These are phyloP conservation scores for Parasteatoda lunata DNA, from an alignment of 2,888 invertebrate species.

Conservation along the genomic window DNA sequence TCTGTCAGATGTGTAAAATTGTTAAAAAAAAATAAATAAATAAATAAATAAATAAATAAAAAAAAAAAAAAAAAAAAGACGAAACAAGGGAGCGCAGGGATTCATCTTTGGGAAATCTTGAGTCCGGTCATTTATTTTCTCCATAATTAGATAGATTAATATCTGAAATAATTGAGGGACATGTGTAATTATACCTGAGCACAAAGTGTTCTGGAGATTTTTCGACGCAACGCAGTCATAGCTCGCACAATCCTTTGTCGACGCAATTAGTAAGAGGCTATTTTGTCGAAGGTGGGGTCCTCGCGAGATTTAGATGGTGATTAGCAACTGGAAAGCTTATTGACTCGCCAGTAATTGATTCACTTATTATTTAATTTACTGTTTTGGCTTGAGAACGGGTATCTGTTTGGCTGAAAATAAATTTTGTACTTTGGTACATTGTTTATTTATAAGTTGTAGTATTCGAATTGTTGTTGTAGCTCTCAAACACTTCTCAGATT, in stretches of 20 bases:
- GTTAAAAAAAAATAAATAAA: too few relatives aligned
- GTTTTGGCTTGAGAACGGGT: too few relatives aligned
- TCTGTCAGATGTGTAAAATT: too few relatives aligned
- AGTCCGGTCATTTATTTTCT: constrained; percentile 38
- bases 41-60: too few relatives aligned
- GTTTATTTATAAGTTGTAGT: too few relatives aligned
- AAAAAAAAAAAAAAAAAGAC: too few relatives aligned
- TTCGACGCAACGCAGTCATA: neutral
- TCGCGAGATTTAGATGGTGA: neutral
- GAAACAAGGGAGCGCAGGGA: too few relatives aligned
- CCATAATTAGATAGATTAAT: constrained; percentile 58
- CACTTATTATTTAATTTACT: neutral
- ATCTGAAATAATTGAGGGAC: constrained; percentile 55
- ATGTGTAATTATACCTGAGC: constrained; percentile 15
- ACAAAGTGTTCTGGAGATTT: neutral
- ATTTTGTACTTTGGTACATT: too few relatives aligned
- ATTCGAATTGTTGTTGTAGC: too few relatives aligned
- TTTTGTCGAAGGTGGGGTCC: neutral
- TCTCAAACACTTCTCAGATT: too few relatives aligned
- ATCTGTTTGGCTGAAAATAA: too few relatives aligned
- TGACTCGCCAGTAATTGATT: neutral
- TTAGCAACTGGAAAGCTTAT: neutral
- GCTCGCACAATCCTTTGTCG: neutral
- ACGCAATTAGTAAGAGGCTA: neutral
- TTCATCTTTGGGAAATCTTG: neutral